These are phyloP conservation scores for Diadophis punctatus DNA, from an alignment of 2,113 vertebrate genomes.

Conservation along the genomic window DNA sequence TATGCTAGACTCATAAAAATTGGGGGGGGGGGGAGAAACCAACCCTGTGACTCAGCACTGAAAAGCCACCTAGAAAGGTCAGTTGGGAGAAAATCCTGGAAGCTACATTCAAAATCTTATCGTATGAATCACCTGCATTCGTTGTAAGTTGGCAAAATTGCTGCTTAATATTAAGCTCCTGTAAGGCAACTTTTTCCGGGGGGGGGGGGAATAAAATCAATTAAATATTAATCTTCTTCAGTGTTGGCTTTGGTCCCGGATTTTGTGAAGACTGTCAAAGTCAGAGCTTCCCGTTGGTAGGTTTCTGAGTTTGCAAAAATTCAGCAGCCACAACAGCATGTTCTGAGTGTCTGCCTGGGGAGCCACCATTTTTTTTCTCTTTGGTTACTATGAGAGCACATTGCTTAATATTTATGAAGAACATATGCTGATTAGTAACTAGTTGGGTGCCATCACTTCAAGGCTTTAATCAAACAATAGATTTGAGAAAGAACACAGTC, in stretches of 20 bases:
- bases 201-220: constrained; percentile 22
- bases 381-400: neutral
- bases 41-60: neutral
- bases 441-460: neutral
- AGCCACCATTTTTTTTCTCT: neutral
- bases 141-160: constrained; percentile 22
- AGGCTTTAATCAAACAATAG: neutral
- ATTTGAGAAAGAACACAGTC: neutral
- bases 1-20: neutral
- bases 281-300: neutral
- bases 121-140: constrained; percentile 8
- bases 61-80: neutral
- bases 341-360: neutral
- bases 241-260: neutral
- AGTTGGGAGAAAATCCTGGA: neutral
- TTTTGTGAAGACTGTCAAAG: neutral
- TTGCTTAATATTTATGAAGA: constrained; percentile 3
- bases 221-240: constrained; percentile 26
- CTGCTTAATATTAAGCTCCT: neutral
- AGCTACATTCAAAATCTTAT: neutral
- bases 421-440: neutral
- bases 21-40: too few species aligned
- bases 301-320: neutral
- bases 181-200: neutral
- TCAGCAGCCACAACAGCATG: neutral